These are phyloP conservation scores for Cheumatopsyche charites DNA, from an alignment of 1,140 invertebrate genomes.

Conservation along the genomic window DNA sequence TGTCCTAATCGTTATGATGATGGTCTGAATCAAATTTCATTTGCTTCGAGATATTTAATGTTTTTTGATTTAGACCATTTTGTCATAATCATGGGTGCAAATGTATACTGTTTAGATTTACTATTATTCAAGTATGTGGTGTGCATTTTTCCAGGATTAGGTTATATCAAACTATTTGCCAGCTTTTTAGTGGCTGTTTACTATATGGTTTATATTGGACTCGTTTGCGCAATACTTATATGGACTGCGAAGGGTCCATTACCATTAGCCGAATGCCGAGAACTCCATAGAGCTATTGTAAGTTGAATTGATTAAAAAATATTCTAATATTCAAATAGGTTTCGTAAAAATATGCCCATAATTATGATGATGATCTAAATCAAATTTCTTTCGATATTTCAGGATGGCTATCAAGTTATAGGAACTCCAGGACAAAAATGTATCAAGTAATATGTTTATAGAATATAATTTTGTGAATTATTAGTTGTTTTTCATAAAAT, in stretches of 20 bases:
- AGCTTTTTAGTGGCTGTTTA: conserved; percentile 58
- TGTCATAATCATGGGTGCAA: no score
- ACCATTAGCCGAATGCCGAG: conserved; percentile 59
- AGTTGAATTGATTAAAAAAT: no score
- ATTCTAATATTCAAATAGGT: background rate
- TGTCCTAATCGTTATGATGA: no score
- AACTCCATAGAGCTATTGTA: conserved; percentile 53
- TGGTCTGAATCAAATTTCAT: no score
- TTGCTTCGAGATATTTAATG: no score
- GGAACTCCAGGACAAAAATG: conserved; percentile 55
- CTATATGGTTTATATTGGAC: conserved; percentile 60
- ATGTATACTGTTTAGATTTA: no score
- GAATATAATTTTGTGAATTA: no score
- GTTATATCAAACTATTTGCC: conserved; percentile 59
- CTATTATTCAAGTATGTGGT: no score
- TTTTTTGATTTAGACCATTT: no score
- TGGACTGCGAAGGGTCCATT: conserved; percentile 58
- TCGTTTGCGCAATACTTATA: conserved; percentile 59
- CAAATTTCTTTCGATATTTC: conserved; percentile 45
- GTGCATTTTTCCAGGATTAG: conserved; percentile 57
- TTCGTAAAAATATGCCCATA: background rate
- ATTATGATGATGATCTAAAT: background rate
- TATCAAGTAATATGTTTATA: conserved; percentile 55
- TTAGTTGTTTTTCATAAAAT: no score
- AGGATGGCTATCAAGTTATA: conserved; percentile 53